These are phyloP conservation scores for Drosophila vallismaia DNA, from an alignment of 2,888 invertebrate species.

Conservation along the genomic window DNA sequence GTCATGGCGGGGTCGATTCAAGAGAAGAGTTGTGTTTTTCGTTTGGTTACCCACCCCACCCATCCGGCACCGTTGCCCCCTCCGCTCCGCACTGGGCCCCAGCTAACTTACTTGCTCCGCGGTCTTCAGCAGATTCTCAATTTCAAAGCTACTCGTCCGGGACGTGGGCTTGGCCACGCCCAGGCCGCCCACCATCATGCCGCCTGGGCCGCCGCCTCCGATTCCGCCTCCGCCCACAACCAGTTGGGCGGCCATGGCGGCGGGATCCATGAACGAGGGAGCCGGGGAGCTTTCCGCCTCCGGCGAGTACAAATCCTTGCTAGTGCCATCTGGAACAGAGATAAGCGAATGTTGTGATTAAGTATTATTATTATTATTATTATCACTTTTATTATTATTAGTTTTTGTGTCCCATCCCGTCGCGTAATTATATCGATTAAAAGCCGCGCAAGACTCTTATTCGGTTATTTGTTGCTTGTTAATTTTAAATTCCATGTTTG, in stretches of 20 bases:
- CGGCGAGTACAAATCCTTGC: conserved; percentile 90
- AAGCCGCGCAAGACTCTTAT: conserved; percentile 44
- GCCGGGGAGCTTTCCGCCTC: conserved; percentile 86
- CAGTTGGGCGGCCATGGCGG: conserved; percentile 67
- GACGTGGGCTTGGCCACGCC: conserved; percentile 87
- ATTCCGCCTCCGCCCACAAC: conserved; percentile 41
- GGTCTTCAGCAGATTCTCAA: conserved; percentile 94
- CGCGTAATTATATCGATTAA: conserved; percentile 29
- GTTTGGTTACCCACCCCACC: conserved; percentile 49
- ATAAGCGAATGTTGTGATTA: conserved; percentile 37
- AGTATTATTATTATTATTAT: conserved; percentile 56
- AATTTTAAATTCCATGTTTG: conserved; percentile 77
- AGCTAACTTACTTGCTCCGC: conserved; percentile 85
- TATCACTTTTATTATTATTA: conserved; percentile 52
- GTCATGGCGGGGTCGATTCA: conserved; percentile 20
- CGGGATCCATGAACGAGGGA: conserved; percentile 84
- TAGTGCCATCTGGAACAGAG: conserved; percentile 84
- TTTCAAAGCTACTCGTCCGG: conserved; percentile 96
- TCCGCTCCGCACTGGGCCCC: not conserved
- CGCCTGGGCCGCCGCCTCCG: conserved; percentile 25
- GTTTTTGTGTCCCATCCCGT: conserved; percentile 28
- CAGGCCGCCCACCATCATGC: conserved; percentile 41
- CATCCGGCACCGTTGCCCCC: not conserved
- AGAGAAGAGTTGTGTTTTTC: conserved; percentile 56
- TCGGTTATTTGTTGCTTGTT: conserved; percentile 54